phyloP scores from a whole-genome alignment of 1,140 invertebrate species.

The Brachionus plicatilis region DNA sequence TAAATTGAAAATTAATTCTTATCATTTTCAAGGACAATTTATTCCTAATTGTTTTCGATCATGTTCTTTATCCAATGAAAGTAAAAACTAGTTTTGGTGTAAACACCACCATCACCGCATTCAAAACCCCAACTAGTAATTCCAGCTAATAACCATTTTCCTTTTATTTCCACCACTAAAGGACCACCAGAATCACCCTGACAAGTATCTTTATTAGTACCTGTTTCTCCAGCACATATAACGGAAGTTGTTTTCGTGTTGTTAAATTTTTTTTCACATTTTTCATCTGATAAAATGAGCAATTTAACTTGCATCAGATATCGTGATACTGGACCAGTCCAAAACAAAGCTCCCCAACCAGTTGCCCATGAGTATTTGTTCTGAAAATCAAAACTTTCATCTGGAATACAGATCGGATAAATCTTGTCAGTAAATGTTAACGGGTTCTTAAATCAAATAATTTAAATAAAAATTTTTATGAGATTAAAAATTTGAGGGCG shows the following conservation, averaged over 20 bases:
- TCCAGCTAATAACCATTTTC: not conserved
- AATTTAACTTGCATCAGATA: constrained; percentile 22
- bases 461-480: not conserved
- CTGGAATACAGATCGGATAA: not conserved
- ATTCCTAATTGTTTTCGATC: not conserved
- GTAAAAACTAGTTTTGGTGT: not conserved
- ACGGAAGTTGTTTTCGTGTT: not conserved
- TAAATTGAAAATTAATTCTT: too few species aligned
- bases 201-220: constrained; percentile 3
- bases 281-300: not conserved
- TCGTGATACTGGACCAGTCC: not conserved
- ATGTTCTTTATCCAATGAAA: constrained; percentile 8
- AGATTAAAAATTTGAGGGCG: too few species aligned
- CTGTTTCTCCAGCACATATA: not conserved
- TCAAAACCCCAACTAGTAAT: constrained; percentile 19
- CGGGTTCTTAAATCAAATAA: not conserved
- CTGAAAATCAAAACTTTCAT: not conserved
- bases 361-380: not conserved
- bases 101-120: constrained; percentile 40
- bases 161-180: not conserved
- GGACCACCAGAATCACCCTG: constrained; percentile 39
- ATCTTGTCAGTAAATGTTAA: not conserved
- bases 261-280: not conserved
- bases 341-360: not conserved
- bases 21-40: too few species aligned